These are phyloP conservation scores for Lycaon pictus DNA, from an alignment of 2,113 vertebrate genomes.

Conservation along the genomic window DNA sequence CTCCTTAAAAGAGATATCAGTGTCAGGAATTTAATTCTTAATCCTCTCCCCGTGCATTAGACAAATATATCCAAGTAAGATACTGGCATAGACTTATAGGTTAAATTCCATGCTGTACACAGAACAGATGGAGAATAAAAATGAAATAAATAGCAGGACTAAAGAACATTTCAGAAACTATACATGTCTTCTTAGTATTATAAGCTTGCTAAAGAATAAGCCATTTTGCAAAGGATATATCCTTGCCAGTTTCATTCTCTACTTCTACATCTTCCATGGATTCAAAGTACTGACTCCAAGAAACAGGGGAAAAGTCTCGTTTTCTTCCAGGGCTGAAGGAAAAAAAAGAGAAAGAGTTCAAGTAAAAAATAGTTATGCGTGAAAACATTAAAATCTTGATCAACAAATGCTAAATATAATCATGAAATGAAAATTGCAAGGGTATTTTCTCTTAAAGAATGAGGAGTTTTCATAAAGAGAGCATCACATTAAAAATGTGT, in stretches of 20 bases:
- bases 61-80: constrained; percentile 41
- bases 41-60: neutral
- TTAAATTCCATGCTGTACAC: neutral
- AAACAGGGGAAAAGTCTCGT: constrained; percentile 94
- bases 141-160: constrained; percentile 30
- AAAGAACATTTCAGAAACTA: constrained; percentile 39
- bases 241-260: constrained; percentile 95
- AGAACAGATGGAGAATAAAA: constrained; percentile 10
- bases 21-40: constrained; percentile 67
- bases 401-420: constrained; percentile 64
- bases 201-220: neutral
- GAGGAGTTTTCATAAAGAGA: constrained; percentile 44
- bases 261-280: constrained; percentile 97
- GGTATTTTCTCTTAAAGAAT: constrained; percentile 28
- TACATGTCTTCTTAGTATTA: neutral
- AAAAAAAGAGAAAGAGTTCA: constrained; percentile 59
- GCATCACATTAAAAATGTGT: constrained; percentile 7
- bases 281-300: constrained; percentile 98
- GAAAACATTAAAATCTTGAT: constrained; percentile 56
- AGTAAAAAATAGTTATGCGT: constrained; percentile 50
- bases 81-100: neutral
- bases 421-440: constrained; percentile 56
- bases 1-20: neutral
- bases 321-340: constrained; percentile 95
- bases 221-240: constrained; percentile 94